Conservation (phyloP, 2,888 invertebrate species). For the Copidosoma aretas region DNA sequence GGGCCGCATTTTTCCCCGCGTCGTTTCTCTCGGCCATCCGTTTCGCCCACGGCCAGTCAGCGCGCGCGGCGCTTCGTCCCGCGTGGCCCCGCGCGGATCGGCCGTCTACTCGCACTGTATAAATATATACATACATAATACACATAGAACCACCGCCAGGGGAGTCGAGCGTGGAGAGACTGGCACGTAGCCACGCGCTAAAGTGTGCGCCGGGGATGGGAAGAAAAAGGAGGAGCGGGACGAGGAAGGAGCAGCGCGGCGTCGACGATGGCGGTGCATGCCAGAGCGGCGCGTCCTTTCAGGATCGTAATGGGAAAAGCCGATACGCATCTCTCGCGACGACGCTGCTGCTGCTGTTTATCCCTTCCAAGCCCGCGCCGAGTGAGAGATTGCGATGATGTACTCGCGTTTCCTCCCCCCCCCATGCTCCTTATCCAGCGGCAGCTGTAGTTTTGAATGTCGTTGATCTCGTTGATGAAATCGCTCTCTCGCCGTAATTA, state of each 20-base stretch:
- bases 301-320: conserved; percentile 58
- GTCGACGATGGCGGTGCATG: background rate
- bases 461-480: no score
- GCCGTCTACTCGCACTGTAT: background rate
- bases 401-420: background rate
- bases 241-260: conserved; percentile 27
- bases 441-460: no score
- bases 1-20: conserved; percentile 7
- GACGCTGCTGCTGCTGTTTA: conserved; percentile 52
- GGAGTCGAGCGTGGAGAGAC: background rate
- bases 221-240: background rate
- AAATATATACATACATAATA: no score
- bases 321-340: conserved; percentile 56
- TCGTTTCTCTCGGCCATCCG: conserved; percentile 1
- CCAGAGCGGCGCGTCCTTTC: conserved; percentile 53
- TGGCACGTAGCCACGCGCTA: conserved; percentile 30
- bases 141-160: background rate
- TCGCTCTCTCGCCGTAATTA: no score
- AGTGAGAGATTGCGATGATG: conserved; percentile 2
- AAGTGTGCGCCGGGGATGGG: no score
- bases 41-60: conserved; percentile 7
- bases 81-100: no score
- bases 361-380: conserved; percentile 39
- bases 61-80: no score
- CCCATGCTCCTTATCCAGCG: no score